Percentiles rank a stretch among this genome's conserved stretches.
Evolutionary conservation across 2,797 vertebrate genomes (phyloP).

Genomic region (Varecia variegata): DNA sequence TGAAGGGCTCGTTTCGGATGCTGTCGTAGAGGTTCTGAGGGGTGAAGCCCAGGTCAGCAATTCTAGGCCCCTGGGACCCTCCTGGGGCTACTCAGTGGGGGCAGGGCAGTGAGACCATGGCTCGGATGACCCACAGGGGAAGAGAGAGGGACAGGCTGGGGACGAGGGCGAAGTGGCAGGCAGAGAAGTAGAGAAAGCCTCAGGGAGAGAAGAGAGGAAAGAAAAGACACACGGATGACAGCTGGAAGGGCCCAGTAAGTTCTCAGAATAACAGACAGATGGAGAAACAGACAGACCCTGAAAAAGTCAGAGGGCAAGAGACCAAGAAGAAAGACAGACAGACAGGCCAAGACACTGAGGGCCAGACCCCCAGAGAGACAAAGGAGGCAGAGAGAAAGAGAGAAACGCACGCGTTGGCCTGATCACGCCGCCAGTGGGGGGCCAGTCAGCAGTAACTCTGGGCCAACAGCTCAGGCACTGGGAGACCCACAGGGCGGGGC

Average conservation of each 20-base stretch:
- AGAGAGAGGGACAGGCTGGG: too few species aligned
- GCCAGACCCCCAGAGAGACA: too few species aligned
- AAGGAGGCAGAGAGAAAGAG: too few species aligned
- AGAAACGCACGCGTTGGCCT: accelerated
- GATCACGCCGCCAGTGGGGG: accelerated
- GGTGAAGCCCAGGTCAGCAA: background rate
- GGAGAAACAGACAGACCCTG: background rate
- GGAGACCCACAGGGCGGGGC: background rate
- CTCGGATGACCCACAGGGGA: background rate
- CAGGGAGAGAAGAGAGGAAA: background rate
- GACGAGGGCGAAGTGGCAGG: background rate
- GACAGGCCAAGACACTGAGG: background rate
- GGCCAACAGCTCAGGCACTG: accelerated
- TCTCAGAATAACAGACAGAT: background rate
- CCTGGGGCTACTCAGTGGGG: background rate
- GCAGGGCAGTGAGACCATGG: accelerated
- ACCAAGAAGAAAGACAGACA: background rate
- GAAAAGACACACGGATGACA: background rate
- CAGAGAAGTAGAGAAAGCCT: background rate
- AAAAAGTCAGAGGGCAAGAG: background rate
- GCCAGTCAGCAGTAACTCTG: background rate
- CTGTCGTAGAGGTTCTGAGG: conserved; percentile 92
- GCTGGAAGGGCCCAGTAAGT: too few species aligned
- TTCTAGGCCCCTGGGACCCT: background rate
- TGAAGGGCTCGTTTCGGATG: conserved; percentile 95